Evolutionary conservation across 2,113 vertebrate species (phyloP), one percentile per base, ranked within the genome.

Genomic region (Cyanoramphus novaezelandiae): DNA sequence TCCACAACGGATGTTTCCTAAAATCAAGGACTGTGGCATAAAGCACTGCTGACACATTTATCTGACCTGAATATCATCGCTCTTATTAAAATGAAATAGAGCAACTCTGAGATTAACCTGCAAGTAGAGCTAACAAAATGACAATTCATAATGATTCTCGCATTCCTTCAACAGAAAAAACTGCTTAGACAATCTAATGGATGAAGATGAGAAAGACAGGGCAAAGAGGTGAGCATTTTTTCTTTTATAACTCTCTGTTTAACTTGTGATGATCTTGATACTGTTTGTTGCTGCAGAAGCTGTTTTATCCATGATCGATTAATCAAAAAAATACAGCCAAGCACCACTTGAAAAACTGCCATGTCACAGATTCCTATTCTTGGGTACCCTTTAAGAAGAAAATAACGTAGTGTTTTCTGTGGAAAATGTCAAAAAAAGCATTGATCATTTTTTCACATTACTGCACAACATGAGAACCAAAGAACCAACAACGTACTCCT

Each of bases 181-280:
- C 97, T 98, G 97, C 93, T 86, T 96, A 97, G 98, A 98, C 95
- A 98, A 98, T 98, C 98, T 98, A 96, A 98, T 98, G 98, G 98
- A 98, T 98, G 98, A 98, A 97, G 98, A 98, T 98, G 98, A 98
- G 98, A 98, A 98, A 96, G 98, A 98, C 96, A 98, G 97, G 82
- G 98, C 98, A 96, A 98, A 98, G 97, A 98, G 98, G 98, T 98
- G 97, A 98, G 98, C 72, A 20, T 46, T 67, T 94, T 91, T 92
- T 70, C 65, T 88, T 84, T 75, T 71, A 15, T 88, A 94, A 77
- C 23, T 83, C 64, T 83, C 37, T 67, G 44, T 87, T 87, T 83
- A 64, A 50, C 88, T 84, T 74, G 47, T 74, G 50, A 57, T 71
- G 59, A 92, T 60, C 37, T 75, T 94, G 79, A 76, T 93, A 60